Evolutionary conservation across 2,797 vertebrate species (phyloP), one percentile per base, ranked within the genome.

Genomic region (Ctenopoma kingsleyae): DNA sequence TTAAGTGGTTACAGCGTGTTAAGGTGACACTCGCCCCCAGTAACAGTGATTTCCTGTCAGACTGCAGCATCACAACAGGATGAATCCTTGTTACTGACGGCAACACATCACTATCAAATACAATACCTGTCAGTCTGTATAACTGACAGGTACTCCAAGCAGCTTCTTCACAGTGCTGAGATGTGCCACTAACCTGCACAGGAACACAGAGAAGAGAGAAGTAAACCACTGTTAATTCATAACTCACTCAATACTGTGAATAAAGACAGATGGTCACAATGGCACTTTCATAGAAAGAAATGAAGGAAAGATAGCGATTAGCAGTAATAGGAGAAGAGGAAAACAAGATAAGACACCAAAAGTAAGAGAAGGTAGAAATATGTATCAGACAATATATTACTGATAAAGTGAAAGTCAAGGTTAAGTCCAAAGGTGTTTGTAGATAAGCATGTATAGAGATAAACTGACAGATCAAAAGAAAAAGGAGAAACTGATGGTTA

Each of bases 61-160:
- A n/a, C 46, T 63, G 47, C 53, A 73, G 76, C 46, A 50, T 64
- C 74, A 91, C 85, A 92, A 93, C 94, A 94, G 92, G 92, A 91
- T 91, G 92, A 95, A 95, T 94, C 94, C 87, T 93, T 93, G 92
- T 94, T 94, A 93, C 93, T 94, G 93, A 94, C 40, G 72, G 86
- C 83, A 89, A 81, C 78, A 76, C 66, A 67, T 83, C 88, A 83
- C 83, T 5, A 17, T 62, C 13, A 11, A 47, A 53, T 30, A 32
- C 55, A 20, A 2, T 16, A 40, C 25, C 53, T 27, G 19, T 20
- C 27, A 12, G 13, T 53, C 59, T 9, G 52, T 35, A 1, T 8
- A 6, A 15, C 10, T 35, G 38, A 61, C 54, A 2, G 19, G 17
- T 9, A 7, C 22, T 46, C 25, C 23, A n/a, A 22, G 1, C 53